Evolutionary conservation across 2,113 vertebrate genomes (phyloP).

Genomic region (Triplophysa rosa): DNA sequence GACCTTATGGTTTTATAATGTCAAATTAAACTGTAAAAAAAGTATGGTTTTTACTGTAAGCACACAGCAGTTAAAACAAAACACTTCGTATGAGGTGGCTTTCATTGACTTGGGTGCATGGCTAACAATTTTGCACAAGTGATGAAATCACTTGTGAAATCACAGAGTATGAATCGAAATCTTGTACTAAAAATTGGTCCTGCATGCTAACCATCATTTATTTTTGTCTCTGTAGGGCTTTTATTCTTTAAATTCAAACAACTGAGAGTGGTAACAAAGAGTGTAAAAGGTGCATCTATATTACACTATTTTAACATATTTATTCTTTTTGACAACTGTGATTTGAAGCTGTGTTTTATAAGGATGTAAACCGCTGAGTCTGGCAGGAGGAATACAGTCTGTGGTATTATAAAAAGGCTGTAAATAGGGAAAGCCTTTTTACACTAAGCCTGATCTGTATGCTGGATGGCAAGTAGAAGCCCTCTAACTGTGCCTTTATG

Average conservation of each 20-base stretch:
- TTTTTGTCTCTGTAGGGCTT: neutral
- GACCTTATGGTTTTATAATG: too few species aligned
- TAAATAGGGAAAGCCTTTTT: neutral
- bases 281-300: neutral
- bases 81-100: too few species aligned
- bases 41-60: too few species aligned
- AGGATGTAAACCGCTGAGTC: neutral
- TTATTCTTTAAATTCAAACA: neutral
- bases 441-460: neutral
- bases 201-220: neutral
- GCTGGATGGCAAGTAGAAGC: conserved; percentile 4
- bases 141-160: too few species aligned
- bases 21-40: too few species aligned
- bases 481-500: neutral
- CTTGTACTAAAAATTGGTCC: neutral
- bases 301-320: neutral
- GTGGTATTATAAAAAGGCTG: neutral
- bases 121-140: too few species aligned
- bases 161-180: too few species aligned
- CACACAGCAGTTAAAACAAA: too few species aligned
- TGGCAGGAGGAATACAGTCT: neutral
- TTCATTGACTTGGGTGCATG: too few species aligned
- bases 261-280: neutral
- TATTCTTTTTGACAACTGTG: neutral
- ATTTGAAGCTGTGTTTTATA: neutral